Evolutionary conservation across 2,113 vertebrate genomes (phyloP), one percentile per base, ranked within the genome.

Genomic region (Labeo catla): DNA sequence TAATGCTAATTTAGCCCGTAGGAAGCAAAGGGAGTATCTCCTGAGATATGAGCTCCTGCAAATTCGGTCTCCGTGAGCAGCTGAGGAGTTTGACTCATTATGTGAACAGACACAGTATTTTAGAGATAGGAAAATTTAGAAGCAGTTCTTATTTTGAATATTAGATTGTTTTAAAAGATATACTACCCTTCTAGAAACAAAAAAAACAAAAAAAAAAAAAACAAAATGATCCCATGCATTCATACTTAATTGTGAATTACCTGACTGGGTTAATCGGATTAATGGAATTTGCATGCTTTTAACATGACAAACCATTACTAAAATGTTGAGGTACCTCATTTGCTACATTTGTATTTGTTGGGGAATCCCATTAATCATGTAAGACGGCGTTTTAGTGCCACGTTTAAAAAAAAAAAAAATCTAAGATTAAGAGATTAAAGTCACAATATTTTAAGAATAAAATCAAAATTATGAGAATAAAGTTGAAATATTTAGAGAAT

Each of bases 1-100:
- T 68, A 78, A 43, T 68, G 49, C 13, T 43, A 70, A 80, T 68
- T 28, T 36, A 68, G 76, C 36, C 84, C 12, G 21, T 21, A 45
- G 7, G 78, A 81, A 28, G 59, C 28, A 85, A 45, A 70, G 34
- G 66, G 59, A 36, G 39, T 50, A 47, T 72, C 63, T 68, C 74
- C 21, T 52, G 61, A 70, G 74, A 85, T 28, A 28, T 39, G 59
- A 43, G 45, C 65, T 36, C 11, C 57, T 10, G 7, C 28, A n/a
- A 57, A 36, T 70, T 23, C 39, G 5, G 15, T 9, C 16, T 78
- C 47, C 0, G 9, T 54, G 57, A 78, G 74, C 61, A 78, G 66
- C 47, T 0, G 36, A 34, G n/a, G 54, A 68, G 59, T 45, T 47
- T 16, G 57, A 74, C 52, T 74, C 19, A 28, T 1, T 68, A 7